Base-by-base conservation (phyloP, 2,888 invertebrate genomes). In the Alsophila aescularia region DNA sequence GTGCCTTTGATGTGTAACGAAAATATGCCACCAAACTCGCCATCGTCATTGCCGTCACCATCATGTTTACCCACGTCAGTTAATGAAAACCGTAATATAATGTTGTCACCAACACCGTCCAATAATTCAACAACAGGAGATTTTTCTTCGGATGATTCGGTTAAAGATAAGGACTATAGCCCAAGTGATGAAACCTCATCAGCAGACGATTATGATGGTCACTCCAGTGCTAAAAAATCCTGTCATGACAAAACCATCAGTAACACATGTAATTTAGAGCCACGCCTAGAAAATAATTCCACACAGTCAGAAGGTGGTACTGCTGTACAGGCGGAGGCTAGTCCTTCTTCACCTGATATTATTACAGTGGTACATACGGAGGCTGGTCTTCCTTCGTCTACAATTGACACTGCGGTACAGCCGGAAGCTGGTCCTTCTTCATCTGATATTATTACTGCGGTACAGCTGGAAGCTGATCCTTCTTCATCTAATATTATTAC, bases 271-370 rank as follows among this genome's bases (percentile, higher is more conserved):
- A 24, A 21, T 21, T 40, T 24, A 40, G 40, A 24, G 40, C 40
- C 40, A 21, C 40, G 18, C 40, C 40, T n/a, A 12, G 40, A 40
- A 40, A 40, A 40, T 21, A n/a, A n/a, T n/a, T n/a, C n/a, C n/a
- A n/a, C n/a, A n/a, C n/a, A n/a, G n/a, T n/a, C n/a, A n/a, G n/a
- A n/a, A n/a, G n/a, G n/a, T n/a, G n/a, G n/a, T n/a, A n/a, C n/a
- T n/a, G n/a, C n/a, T n/a, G n/a, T n/a, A n/a, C n/a, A n/a, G n/a
- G n/a, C n/a, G n/a, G n/a, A n/a, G n/a, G n/a, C n/a, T n/a, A n/a
- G n/a, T n/a, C n/a, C n/a, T n/a, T n/a, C n/a, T n/a, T n/a, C n/a
- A n/a, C n/a, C n/a, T n/a, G n/a, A n/a, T n/a, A n/a, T n/a, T n/a
- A n/a, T n/a, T n/a, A n/a, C n/a, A n/a, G n/a, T n/a, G n/a, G n/a